These are phyloP conservation scores for Tipula unca DNA, from an alignment of 2,888 invertebrate genomes.

Conservation along the genomic window DNA sequence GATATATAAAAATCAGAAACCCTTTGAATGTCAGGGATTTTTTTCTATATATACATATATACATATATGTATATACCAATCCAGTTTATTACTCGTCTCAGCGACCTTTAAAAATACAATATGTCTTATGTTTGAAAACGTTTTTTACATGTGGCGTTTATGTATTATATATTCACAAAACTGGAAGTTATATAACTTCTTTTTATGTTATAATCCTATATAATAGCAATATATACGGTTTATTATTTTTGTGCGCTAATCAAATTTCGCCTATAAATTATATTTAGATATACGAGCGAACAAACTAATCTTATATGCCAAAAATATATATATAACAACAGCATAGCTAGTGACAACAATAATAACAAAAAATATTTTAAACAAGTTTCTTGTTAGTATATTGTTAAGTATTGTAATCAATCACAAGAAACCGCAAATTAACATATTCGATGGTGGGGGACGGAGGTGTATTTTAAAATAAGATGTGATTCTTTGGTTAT, in stretches of 20 bases:
- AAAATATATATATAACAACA: not conserved
- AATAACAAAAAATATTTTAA: not conserved
- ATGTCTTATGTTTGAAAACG: too few species aligned
- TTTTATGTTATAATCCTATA: too few species aligned
- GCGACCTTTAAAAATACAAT: not conserved
- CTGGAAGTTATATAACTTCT: not conserved
- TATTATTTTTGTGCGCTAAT: not conserved
- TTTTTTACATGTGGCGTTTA: too few species aligned
- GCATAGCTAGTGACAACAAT: not conserved
- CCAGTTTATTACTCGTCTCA: not conserved
- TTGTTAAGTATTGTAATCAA: not conserved
- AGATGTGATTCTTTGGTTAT: too few species aligned
- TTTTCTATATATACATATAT: not conserved
- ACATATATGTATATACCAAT: too few species aligned
- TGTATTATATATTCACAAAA: not conserved
- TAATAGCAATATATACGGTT: too few species aligned
- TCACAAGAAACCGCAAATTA: not conserved
- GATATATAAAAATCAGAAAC: not conserved
- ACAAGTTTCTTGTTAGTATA: not conserved
- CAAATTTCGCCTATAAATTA: not conserved
- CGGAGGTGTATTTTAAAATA: too few species aligned
- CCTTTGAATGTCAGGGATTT: not conserved
- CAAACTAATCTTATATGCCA: not conserved
- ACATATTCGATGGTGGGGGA: not conserved
- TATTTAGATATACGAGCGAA: not conserved